Base-by-base conservation (phyloP, 2,888 invertebrate species). In the Drosophila pseudotalamancana region DNA sequence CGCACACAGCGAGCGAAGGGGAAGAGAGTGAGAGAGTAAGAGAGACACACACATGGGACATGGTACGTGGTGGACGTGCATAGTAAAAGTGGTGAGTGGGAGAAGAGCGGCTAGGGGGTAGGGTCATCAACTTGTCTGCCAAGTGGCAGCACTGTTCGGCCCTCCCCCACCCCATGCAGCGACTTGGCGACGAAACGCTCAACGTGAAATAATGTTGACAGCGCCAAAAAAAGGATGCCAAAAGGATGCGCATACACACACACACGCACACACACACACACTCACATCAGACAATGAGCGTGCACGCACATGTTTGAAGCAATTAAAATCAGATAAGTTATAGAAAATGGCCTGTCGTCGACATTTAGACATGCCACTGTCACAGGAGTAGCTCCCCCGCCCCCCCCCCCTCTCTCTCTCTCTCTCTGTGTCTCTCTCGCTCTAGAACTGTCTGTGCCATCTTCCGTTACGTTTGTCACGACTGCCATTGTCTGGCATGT, bases 291-390 rank as follows among this genome's bases (percentile, higher is more conserved):
- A 74, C 74, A 71, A 71, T 62, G 62, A 62, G 46, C 64, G 55
- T 59, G 69, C 86, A 80, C 77, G 72, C 77, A 78, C 74, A 71
- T 82, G 86, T 76, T 82, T 76, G 77, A 70, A 81, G 87, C 85
- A 89, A 89, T 87, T 89, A 89, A 89, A 89, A 88, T 90, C 88
- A 87, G 87, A 89, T 88, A 89, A 86, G 77, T 87, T 82, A 75
- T 82, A 76, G 79, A 89, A 86, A 89, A 85, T 79, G 86, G 79
- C 62, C 87, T 78, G 82, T 82, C 87, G 87, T 71, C 86, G 87
- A 75, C 82, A 87, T 82, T 82, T 85, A 85, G 76, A 87, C 85
- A 80, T 84, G 68, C 63, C 66, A 77, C 74, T 59, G 73, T 75
- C 70, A 72, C 29, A 25, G 25, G 50, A 53, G 35, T 46, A 46